Conservation (phyloP, 1,140 invertebrate genomes). For the Aricia agestis region DNA sequence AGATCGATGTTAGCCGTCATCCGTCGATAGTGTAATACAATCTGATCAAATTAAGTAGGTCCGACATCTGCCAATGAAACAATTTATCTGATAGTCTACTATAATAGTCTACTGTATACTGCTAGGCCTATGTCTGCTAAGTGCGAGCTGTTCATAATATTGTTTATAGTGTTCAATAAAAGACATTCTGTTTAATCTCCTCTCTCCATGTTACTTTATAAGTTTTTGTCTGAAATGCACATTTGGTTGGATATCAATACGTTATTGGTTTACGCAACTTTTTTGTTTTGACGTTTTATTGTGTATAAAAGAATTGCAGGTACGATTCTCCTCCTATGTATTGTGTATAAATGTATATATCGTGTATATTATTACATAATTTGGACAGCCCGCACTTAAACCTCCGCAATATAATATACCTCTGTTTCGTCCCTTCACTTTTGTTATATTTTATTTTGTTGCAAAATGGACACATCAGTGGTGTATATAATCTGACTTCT, state of each 20-base stretch:
- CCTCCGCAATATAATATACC: conserved; percentile 21
- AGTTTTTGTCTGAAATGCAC: neutral
- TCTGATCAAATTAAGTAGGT: no score
- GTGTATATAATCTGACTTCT: conserved; percentile 55
- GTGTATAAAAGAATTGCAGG: neutral
- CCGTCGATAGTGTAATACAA: no score
- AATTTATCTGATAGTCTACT: no score
- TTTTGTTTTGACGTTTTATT: neutral
- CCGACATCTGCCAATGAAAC: neutral
- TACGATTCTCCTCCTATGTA: neutral
- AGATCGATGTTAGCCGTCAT: no score
- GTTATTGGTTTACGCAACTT: neutral
- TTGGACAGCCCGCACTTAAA: neutral
- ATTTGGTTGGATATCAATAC: no score
- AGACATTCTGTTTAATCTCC: neutral
- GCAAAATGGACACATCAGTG: conserved; percentile 30
- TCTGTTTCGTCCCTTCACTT: conserved; percentile 21
- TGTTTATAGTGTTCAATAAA: neutral
- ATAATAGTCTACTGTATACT: neutral
- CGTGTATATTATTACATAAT: neutral
- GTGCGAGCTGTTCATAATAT: neutral
- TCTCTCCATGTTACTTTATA: no score
- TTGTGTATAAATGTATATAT: neutral
- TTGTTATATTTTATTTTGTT: conserved; percentile 28
- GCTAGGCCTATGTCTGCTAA: neutral